Percentiles rank a stretch among this genome's conserved stretches.
Evolutionary conservation across 2,888 invertebrate species (phyloP).

Genomic region (Unio pictorum): DNA sequence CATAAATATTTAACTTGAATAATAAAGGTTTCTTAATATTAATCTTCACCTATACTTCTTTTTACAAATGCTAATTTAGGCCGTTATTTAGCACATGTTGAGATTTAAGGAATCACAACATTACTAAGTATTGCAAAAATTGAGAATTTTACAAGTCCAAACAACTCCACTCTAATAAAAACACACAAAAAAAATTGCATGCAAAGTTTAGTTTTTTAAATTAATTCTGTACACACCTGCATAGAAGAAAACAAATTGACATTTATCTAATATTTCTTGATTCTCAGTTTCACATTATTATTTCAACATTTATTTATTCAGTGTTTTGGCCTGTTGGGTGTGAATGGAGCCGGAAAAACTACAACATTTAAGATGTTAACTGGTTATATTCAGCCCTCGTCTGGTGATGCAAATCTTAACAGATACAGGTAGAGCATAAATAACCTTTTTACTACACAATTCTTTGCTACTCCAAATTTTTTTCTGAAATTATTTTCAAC

Average conservation of each 20-base stretch:
- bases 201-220: too few species aligned
- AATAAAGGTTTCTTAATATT: too few species aligned
- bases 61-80: too few species aligned
- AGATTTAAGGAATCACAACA: too few species aligned
- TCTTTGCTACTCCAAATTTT: neutral
- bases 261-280: neutral
- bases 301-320: constrained; percentile 53
- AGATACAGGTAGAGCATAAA: constrained; percentile 67
- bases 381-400: constrained; percentile 73
- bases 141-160: too few species aligned
- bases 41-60: too few species aligned
- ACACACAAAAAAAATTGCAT: too few species aligned
- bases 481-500: too few species aligned
- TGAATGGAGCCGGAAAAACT: constrained; percentile 79
- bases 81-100: too few species aligned
- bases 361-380: constrained; percentile 83
- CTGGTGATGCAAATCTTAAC: constrained; percentile 74
- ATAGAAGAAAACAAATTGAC: neutral
- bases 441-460: neutral
- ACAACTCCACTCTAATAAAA: too few species aligned
- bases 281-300: neutral
- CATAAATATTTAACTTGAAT: too few species aligned
- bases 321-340: constrained; percentile 85
- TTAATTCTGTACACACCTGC: neutral
- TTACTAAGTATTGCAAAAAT: too few species aligned